phyloP scores from a whole-genome alignment of 2,797 vertebrate genomes.

The Calcarius lapponicus region DNA sequence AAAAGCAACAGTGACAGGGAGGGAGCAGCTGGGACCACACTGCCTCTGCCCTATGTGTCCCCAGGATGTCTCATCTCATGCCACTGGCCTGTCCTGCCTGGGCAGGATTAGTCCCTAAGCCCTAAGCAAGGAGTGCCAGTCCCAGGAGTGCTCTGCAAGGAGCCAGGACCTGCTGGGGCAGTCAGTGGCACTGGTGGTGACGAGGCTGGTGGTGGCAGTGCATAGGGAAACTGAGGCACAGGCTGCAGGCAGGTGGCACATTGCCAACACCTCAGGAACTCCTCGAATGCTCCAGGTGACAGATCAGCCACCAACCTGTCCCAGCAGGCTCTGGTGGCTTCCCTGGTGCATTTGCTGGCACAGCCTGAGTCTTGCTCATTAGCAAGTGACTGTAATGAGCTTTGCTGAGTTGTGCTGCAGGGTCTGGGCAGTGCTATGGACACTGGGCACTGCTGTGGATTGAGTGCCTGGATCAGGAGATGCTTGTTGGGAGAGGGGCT shows the following conservation, averaged over 20 bases:
- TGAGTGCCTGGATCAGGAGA: neutral
- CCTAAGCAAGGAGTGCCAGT: neutral
- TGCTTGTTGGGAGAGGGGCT: neutral
- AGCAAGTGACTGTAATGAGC: neutral
- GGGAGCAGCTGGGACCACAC: neutral
- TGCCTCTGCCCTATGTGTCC: neutral
- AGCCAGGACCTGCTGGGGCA: neutral
- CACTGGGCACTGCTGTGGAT: neutral
- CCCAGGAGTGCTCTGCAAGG: neutral
- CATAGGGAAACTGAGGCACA: neutral
- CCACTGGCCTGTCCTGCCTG: neutral
- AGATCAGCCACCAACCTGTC: neutral
- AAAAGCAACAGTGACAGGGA: neutral
- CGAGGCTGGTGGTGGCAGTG: rapidly evolving
- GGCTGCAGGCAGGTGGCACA: neutral
- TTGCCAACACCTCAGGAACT: neutral
- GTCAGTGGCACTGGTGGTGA: neutral
- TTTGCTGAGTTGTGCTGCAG: neutral
- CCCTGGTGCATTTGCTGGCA: neutral
- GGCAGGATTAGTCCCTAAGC: neutral
- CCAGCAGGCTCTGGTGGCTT: neutral
- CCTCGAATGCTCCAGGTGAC: neutral
- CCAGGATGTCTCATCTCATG: neutral
- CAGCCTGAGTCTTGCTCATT: rapidly evolving
- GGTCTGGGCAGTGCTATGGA: rapidly evolving